phyloP scores from a whole-genome alignment of 2,888 invertebrate genomes.

The Ormyrus thymus region DNA sequence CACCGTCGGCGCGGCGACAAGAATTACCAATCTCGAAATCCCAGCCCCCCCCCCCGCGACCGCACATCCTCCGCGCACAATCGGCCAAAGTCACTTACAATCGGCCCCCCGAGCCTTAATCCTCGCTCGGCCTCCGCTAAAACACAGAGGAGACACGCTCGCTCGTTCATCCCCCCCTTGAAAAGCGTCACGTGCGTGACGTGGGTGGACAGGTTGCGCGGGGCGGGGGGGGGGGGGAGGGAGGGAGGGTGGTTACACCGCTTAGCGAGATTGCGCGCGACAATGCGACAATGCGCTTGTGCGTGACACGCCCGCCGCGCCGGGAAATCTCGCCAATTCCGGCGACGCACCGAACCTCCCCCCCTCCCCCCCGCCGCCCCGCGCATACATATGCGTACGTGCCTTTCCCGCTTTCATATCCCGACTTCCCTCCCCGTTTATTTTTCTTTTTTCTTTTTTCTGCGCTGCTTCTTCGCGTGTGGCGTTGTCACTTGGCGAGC shows the following conservation, averaged over 20 bases:
- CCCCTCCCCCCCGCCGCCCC: conserved; percentile 15
- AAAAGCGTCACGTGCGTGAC: conserved; percentile 61
- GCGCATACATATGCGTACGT: conserved; percentile 22
- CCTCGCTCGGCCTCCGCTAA: conserved; percentile 8
- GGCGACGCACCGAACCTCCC: conserved; percentile 63
- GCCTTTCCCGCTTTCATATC: conserved; percentile 40
- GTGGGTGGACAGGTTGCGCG: conserved; percentile 72
- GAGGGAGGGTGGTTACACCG: conserved; percentile 56
- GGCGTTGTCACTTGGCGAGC: neutral
- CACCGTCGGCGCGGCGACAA: too few relatives aligned
- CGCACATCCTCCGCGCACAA: too few relatives aligned
- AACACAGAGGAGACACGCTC: neutral
- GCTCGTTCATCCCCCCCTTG: neutral
- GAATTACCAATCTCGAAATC: too few relatives aligned
- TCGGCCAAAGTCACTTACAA: too few relatives aligned
- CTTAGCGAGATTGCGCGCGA: conserved; percentile 75
- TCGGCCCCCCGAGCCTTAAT: neutral
- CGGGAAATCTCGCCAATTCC: conserved; percentile 74
- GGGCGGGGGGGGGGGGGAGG: neutral
- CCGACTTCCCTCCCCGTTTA: too few relatives aligned
- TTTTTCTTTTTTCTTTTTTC: conserved; percentile 29
- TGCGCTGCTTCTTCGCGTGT: conserved; percentile 12
- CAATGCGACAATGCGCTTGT: conserved; percentile 73
- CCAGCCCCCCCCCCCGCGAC: too few relatives aligned
- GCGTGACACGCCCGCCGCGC: conserved; percentile 72